Percentiles rank a stretch among this genome's conserved stretches.
phyloP scores from a whole-genome alignment of 92 coral and sea anemone species.

The Diadumene lineata region DNA sequence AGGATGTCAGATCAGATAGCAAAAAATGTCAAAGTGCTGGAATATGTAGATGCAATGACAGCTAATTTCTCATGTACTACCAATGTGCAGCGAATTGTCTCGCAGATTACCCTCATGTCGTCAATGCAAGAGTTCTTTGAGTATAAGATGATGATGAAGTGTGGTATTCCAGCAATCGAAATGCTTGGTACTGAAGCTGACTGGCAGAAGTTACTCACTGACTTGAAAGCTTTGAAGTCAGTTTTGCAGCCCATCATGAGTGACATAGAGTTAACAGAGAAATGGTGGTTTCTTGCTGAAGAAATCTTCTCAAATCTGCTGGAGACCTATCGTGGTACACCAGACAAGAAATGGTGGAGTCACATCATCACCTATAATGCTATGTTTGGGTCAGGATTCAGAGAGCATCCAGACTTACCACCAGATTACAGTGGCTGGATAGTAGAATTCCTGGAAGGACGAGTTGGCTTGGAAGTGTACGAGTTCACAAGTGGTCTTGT shows the following conservation, averaged over 20 bases:
- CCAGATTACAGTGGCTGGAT: no score
- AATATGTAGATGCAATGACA: slow-evolving; percentile 66
- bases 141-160: no score
- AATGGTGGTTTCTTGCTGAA: slow-evolving; percentile 68
- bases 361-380: no score
- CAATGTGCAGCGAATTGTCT: no score
- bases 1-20: slow-evolving; percentile 51
- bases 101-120: no score
- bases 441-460: slow-evolving; percentile 41
- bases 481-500: slow-evolving; percentile 50
- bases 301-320: no score
- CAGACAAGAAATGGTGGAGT: no score
- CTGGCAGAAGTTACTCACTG: neutral
- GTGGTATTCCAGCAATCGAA: no score
- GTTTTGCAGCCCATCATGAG: neutral
- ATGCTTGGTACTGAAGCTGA: neutral
- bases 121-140: no score
- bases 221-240: neutral
- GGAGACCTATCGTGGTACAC: no score
- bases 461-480: neutral
- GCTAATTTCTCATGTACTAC: slow-evolving; percentile 65
- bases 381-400: no score
- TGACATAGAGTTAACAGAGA: slow-evolving; percentile 35
- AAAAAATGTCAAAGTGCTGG: slow-evolving; percentile 58
- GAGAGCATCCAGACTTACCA: no score